Percentiles rank a stretch among this genome's conserved stretches.
Conservation (phyloP, 2,113 vertebrate species). For the Halichoeres trimaculatus region DNA sequence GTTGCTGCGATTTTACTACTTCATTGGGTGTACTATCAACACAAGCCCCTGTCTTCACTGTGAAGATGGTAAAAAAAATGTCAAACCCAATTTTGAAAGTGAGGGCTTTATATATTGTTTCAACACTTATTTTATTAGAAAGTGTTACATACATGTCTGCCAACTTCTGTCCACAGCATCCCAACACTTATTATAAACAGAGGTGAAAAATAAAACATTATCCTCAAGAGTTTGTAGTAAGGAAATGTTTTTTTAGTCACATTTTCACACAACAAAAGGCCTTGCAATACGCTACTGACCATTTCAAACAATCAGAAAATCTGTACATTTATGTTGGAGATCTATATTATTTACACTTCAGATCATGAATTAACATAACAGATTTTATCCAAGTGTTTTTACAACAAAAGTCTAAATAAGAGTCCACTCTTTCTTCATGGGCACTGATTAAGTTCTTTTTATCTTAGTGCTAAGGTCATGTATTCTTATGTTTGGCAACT, state of each 20-base stretch:
- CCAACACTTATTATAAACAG: slow-evolving; percentile 67
- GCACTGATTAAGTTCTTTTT: slow-evolving; percentile 34
- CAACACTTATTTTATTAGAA: slow-evolving; percentile 75
- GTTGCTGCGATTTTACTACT: no score
- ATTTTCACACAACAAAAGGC: slow-evolving; percentile 65
- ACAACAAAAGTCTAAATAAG: slow-evolving; percentile 41
- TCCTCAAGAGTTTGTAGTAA: slow-evolving; percentile 35
- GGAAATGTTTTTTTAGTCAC: slow-evolving; percentile 59
- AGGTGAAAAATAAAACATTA: slow-evolving; percentile 66
- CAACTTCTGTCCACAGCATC: slow-evolving; percentile 64
- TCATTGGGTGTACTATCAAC: background rate
- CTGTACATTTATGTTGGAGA: slow-evolving; percentile 66
- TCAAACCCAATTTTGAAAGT: slow-evolving; percentile 1
- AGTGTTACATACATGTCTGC: slow-evolving; percentile 74
- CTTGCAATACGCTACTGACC: slow-evolving; percentile 60
- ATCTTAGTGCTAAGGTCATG: slow-evolving; percentile 36
- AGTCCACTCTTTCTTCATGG: slow-evolving; percentile 27
- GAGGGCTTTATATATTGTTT: slow-evolving; percentile 40
- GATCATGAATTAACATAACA: slow-evolving; percentile 26
- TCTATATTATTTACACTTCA: slow-evolving; percentile 70
- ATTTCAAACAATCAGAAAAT: slow-evolving; percentile 67
- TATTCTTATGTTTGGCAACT: slow-evolving; percentile 67
- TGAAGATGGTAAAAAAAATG: background rate
- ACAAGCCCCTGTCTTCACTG: background rate
- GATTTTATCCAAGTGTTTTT: slow-evolving; percentile 30